Evolutionary conservation across 2,888 invertebrate genomes (phyloP).

Genomic region (Drosophila pseudotalamancana): DNA sequence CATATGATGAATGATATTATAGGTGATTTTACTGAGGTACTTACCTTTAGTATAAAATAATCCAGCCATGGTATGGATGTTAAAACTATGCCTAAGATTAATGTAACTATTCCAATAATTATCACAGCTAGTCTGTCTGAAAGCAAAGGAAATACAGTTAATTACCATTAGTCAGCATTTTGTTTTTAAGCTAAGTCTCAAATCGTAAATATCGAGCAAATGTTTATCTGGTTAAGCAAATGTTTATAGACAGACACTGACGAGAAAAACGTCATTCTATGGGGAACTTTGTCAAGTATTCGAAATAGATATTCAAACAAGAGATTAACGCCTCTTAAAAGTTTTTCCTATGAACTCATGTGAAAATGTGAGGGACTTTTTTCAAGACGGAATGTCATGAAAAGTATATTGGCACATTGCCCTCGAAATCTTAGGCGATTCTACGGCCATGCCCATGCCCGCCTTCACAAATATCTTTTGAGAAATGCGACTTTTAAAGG

Average conservation of each 20-base stretch:
- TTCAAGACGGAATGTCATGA: no score
- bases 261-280: conserved; percentile 10
- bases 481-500: no score
- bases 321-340: background rate
- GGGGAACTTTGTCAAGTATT: conserved; percentile 19
- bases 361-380: no score
- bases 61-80: conserved; percentile 95
- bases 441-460: no score
- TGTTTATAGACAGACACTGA: background rate
- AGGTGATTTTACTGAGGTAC: no score
- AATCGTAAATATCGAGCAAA: background rate
- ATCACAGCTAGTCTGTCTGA: conserved; percentile 92
- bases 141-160: conserved; percentile 80
- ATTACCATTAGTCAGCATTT: background rate
- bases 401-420: no score
- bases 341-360: no score
- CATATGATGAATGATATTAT: no score
- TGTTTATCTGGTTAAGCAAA: background rate
- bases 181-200: background rate
- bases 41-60: conserved; percentile 93
- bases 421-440: no score
- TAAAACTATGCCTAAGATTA: conserved; percentile 91
- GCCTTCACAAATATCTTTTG: no score
- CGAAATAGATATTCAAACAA: background rate
- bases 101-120: conserved; percentile 91